phyloP scores from a whole-genome alignment of 2,113 vertebrate species.

The Brachyistius frenatus region DNA sequence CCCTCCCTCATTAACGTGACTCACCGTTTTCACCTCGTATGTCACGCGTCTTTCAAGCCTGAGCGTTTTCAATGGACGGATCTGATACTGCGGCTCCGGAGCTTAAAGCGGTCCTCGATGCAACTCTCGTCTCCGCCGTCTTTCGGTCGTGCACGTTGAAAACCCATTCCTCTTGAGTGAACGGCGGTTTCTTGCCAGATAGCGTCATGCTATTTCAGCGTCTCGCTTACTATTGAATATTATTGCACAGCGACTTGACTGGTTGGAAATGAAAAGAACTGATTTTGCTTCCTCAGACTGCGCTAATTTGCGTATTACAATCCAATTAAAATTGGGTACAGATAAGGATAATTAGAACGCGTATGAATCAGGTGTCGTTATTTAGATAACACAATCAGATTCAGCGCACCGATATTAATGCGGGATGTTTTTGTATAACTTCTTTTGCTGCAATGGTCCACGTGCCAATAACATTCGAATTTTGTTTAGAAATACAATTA shows the following conservation, averaged over 20 bases:
- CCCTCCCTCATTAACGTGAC: not conserved
- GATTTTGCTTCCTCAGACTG: slow-evolving; percentile 30
- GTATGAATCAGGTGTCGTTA: no score
- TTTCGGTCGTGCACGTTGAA: slow-evolving; percentile 24
- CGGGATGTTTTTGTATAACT: no score
- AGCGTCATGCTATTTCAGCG: slow-evolving; percentile 10
- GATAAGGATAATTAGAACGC: no score
- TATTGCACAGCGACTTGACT: slow-evolving; percentile 11
- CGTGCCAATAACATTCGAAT: no score
- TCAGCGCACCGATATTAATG: no score
- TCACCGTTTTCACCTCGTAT: not conserved
- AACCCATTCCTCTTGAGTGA: slow-evolving; percentile 27
- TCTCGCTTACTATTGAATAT: slow-evolving; percentile 25
- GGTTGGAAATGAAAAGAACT: slow-evolving; percentile 21
- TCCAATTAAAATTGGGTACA: no score
- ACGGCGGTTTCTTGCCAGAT: slow-evolving; percentile 18
- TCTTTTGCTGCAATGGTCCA: no score
- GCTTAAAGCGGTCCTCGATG: slow-evolving; percentile 11
- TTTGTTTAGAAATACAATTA: no score
- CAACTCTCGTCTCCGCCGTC: not conserved
- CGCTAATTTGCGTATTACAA: no score
- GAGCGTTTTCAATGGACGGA: slow-evolving; percentile 5
- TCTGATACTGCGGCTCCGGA: slow-evolving; percentile 6
- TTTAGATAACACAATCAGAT: no score
- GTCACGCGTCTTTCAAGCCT: not conserved